Evolutionary conservation across 2,113 vertebrate genomes (phyloP).

Genomic region (Eudorcas thomsonii): DNA sequence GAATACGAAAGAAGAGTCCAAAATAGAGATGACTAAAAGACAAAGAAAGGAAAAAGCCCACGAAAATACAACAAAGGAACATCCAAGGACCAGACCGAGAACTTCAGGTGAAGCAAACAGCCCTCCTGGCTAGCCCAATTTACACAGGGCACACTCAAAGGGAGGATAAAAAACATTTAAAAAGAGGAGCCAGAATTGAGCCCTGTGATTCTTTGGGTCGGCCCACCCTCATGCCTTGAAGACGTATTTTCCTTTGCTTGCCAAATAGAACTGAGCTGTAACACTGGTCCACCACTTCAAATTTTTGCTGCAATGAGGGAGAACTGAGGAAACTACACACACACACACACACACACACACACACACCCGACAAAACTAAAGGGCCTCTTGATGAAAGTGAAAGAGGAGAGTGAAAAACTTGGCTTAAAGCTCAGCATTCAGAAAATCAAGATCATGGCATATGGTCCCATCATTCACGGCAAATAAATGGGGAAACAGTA

Average conservation of each 20-base stretch:
- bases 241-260: neutral
- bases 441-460: neutral
- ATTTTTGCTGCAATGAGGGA: neutral
- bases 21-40: neutral
- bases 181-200: neutral
- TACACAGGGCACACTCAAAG: neutral
- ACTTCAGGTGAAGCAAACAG: neutral
- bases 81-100: neutral
- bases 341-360: no score
- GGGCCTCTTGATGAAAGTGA: neutral
- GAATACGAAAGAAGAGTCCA: neutral
- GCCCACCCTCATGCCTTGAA: neutral
- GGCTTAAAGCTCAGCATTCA: neutral
- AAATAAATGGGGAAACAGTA: neutral
- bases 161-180: neutral
- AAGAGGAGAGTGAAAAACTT: neutral
- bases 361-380: rapidly evolving
- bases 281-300: neutral
- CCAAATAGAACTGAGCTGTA: neutral
- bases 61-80: neutral
- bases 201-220: neutral
- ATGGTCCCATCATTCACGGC: neutral
- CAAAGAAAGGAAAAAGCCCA: neutral
- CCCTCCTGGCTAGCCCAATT: neutral
- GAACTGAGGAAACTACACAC: neutral